Evolutionary conservation across 2,888 invertebrate species (phyloP), one percentile per base, ranked within the genome.

Genomic region (Syritta pipiens): DNA sequence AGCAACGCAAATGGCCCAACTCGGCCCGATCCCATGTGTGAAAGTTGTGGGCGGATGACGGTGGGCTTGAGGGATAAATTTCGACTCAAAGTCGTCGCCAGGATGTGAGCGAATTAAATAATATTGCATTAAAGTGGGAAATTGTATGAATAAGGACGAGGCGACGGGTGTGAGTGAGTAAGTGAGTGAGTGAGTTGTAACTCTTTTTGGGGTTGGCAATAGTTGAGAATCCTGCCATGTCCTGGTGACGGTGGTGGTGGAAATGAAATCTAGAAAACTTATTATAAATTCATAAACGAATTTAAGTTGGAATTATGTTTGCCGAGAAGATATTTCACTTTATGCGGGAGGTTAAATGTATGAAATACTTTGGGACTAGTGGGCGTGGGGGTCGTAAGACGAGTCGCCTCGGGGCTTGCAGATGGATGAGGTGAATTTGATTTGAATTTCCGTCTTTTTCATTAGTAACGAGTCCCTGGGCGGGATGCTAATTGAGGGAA

Each of bases 231-330:
- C 6, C 17, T 28, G 24, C 24, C 26, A 32, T 37, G 14, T 42
- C 62, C 40, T 40, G 60, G 19, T 57, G 12, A 1, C 17, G 17
- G 22, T 24, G 12, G 28, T 6, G 53, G 24, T 35, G 51, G 51
- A 51, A 62, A 67, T 32, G 59, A 71, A 77, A 71, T 77, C 48
- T 55, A 77, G 77, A 55, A 77, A 77, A 77, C 71, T 65, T 71
- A 77, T 77, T 71, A 77, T 42, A 42, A 71, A 71, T 77, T 71
- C 77, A 71, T 77, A 77, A 77, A 77, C 40, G 77, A 72, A 71
- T 77, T 67, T 60, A 67, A 76, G 63, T 69, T 76, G 65, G 30
- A 71, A 77, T 71, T 60, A 42, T 48, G 71, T 77, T 71, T 65
- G 40, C 60, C 49, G 20, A 44, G 22, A 17, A 28, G 48, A 44